Base-by-base conservation (phyloP, 2,797 vertebrate species). In the Gephyroberyx darwinii region DNA sequence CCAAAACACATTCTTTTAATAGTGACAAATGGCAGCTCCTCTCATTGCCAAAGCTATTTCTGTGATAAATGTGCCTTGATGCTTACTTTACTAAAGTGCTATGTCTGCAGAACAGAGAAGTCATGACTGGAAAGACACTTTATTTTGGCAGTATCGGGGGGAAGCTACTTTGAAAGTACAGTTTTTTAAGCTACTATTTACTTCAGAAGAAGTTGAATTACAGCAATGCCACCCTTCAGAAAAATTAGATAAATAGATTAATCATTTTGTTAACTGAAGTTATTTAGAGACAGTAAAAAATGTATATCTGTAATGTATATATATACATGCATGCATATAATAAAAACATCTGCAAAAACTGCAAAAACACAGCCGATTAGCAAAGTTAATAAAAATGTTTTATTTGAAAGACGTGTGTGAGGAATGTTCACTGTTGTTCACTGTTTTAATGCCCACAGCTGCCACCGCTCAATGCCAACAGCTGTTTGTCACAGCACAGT, bases 21-120 rank as follows among this genome's bases (percentile, higher is more conserved):
- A 61, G 84, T 88, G 89, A 90, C 71, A 86, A 89, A 91, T 84
- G 65, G 77, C 48, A 58, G 68, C 63, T 8, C 30, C 14, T 69
- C 16, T 31, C 13, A 2, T 80, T 82, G 84, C 85, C 88, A 83
- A 83, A 74, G 78, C 85, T 65, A 51, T 84, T 84, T 82, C 68
- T 68, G 75, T 90, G 89, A 91, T 88, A 47, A 90, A 90, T 90
- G 87, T 80, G 62, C 63, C 75, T 79, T 71, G 71, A 85, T 84
- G 69, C 57, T 79, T 63, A 65, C 67, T 82, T 81, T 65, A 45
- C 39, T 43, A 60, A 86, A 89, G 83, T 75, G 89, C 88, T 31
- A 35, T 0, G 61, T 88, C 67, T 37, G 74, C 89, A 86, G 72
- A 79, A 82, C 59, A 63, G n/a, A 39, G 37, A 54, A 69, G 73